Evolutionary conservation across 2,888 invertebrate genomes (phyloP).

Genomic region (Mycalesis mineus): DNA sequence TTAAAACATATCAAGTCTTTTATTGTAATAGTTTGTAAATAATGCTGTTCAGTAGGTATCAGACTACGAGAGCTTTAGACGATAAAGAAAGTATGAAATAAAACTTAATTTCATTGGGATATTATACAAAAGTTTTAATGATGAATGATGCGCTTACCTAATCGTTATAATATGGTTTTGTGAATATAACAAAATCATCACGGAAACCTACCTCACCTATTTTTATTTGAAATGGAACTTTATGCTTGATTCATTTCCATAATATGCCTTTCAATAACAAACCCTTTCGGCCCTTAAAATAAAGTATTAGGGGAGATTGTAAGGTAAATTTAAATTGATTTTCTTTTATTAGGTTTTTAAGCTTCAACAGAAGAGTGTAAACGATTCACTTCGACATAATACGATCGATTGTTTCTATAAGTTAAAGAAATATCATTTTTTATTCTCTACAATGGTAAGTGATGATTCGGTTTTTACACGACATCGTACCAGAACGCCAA

Average conservation of each 20-base stretch:
- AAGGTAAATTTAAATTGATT: slow-evolving; percentile 34
- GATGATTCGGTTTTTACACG: too few species aligned
- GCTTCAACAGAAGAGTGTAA: background rate
- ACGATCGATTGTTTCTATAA: too few species aligned
- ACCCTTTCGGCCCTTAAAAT: slow-evolving; percentile 47
- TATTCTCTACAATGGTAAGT: too few species aligned
- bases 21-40: too few species aligned
- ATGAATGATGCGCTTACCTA: background rate
- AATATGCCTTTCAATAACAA: slow-evolving; percentile 58
- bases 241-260: slow-evolving; percentile 48
- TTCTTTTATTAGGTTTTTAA: slow-evolving; percentile 1
- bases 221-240: slow-evolving; percentile 44
- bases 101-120: background rate
- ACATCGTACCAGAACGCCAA: too few species aligned
- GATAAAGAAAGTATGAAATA: too few species aligned
- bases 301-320: slow-evolving; percentile 48
- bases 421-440: too few species aligned
- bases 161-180: slow-evolving; percentile 11
- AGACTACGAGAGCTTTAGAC: too few species aligned
- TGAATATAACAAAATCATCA: slow-evolving; percentile 10
- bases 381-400: background rate
- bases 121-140: background rate
- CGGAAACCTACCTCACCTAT: slow-evolving; percentile 45
- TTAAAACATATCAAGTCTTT: too few species aligned
- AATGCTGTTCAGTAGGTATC: too few species aligned